A percentile compares a stretch with the other conserved stretches of the same genome.
phyloP scores from a whole-genome alignment of 2,888 invertebrate species.

The Bibio marci region DNA sequence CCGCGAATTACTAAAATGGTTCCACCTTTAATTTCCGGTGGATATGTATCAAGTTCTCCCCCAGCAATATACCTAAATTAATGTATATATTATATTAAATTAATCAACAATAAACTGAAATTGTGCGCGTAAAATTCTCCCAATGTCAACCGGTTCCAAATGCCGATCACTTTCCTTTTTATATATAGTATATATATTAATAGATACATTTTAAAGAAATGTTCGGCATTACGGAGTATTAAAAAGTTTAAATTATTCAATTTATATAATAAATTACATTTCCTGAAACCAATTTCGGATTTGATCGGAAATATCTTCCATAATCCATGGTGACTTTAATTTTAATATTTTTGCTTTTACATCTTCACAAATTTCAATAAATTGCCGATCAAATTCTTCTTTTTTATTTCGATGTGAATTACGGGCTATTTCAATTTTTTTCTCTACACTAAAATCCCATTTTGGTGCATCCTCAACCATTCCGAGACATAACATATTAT shows the following conservation, averaged over 20 bases:
- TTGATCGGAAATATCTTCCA: constrained; percentile 57
- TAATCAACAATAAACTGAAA: no score
- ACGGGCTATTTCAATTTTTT: constrained; percentile 6
- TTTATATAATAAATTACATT: constrained; percentile 31
- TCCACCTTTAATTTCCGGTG: constrained; percentile 31
- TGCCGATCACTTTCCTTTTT: no score
- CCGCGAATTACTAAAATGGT: constrained; percentile 31
- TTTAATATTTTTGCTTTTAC: constrained; percentile 32
- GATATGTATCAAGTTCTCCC: constrained; percentile 30
- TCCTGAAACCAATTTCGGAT: constrained; percentile 53
- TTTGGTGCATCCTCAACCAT: constrained; percentile 28
- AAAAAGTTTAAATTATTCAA: background rate
- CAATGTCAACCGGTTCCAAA: no score
- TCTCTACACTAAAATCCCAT: constrained; percentile 19
- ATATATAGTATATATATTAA: no score
- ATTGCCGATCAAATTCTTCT: constrained; percentile 15
- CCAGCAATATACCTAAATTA: constrained; percentile 19
- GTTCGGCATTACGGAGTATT: background rate
- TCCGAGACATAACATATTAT: constrained; percentile 23
- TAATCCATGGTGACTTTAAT: constrained; percentile 34
- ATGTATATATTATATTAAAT: no score
- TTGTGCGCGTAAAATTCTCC: no score
- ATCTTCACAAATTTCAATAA: constrained; percentile 24
- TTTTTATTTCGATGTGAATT: background rate
- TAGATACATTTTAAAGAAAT: no score